A percentile compares a stretch with the other conserved stretches of the same genome.
phyloP scores from a whole-genome alignment of 2,888 invertebrate species.

The Cephus spinipes region DNA sequence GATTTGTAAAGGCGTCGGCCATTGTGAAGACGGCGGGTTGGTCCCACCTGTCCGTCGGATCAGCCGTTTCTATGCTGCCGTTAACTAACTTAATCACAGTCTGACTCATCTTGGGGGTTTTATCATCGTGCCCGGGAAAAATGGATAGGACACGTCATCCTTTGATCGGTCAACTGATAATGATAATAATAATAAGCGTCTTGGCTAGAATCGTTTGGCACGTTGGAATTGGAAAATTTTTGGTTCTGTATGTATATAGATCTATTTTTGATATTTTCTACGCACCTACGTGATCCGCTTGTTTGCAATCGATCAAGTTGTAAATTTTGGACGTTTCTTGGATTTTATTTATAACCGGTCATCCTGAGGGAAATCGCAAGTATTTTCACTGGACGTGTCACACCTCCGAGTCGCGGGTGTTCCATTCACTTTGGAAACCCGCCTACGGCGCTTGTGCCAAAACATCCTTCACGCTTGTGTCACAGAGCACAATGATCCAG shows the following conservation, averaged over 20 bases:
- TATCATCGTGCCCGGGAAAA: not conserved
- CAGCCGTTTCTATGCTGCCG: not conserved
- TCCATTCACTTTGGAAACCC: slow-evolving; percentile 51
- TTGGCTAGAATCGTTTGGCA: not conserved
- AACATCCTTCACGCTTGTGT: slow-evolving; percentile 50
- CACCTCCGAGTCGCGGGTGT: slow-evolving; percentile 46
- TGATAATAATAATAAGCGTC: not conserved
- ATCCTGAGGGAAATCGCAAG: slow-evolving; percentile 29
- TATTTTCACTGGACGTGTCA: slow-evolving; percentile 32
- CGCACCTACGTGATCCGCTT: not conserved
- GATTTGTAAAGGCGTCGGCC: slow-evolving; percentile 38
- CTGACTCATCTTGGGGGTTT: slow-evolving; percentile 4
- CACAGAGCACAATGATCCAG: slow-evolving; percentile 32
- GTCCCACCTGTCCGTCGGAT: slow-evolving; percentile 20
- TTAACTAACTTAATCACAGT: slow-evolving; percentile 2
- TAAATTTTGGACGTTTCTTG: not conserved
- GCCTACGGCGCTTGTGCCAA: slow-evolving; percentile 57
- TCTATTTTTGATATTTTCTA: not conserved
- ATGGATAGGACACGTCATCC: not conserved
- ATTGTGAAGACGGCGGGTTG: slow-evolving; percentile 13
- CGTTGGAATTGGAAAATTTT: not conserved
- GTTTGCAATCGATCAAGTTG: not conserved
- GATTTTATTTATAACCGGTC: slow-evolving; percentile 31
- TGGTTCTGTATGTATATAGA: not conserved
- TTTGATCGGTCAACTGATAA: not conserved